Evolutionary conservation across 2,113 vertebrate genomes (phyloP).

Genomic region (Cololabis saira): DNA sequence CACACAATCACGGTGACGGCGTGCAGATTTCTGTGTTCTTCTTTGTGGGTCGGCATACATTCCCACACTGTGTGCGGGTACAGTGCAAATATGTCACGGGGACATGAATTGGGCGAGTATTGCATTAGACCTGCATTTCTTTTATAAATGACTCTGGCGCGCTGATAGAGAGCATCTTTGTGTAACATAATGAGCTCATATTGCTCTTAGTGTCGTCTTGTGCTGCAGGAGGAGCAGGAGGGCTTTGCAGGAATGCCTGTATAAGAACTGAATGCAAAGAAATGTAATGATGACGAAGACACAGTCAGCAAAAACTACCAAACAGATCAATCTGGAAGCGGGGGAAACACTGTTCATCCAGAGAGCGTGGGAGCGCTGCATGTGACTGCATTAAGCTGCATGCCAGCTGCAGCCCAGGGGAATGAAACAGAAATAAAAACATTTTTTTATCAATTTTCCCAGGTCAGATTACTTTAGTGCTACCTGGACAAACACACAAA

Average conservation of each 20-base stretch:
- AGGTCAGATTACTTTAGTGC: slow-evolving; percentile 55
- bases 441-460: slow-evolving; percentile 58
- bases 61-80: slow-evolving; percentile 6
- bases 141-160: not conserved
- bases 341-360: slow-evolving; percentile 26
- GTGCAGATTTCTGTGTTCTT: not conserved
- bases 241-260: slow-evolving; percentile 34
- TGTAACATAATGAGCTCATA: slow-evolving; percentile 52
- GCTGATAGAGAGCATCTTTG: no score
- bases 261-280: slow-evolving; percentile 26
- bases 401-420: slow-evolving; percentile 37
- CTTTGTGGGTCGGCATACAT: slow-evolving; percentile 16
- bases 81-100: not conserved
- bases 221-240: slow-evolving; percentile 38
- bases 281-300: slow-evolving; percentile 8
- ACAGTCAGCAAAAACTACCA: slow-evolving; percentile 48
- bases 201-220: slow-evolving; percentile 44
- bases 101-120: not conserved
- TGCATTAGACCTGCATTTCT: slow-evolving; percentile 36
- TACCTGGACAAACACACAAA: slow-evolving; percentile 27
- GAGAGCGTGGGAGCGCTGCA: not conserved
- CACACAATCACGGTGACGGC: not conserved
- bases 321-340: slow-evolving; percentile 29
- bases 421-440: no score
- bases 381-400: slow-evolving; percentile 43